Conservation (phyloP, 2,113 vertebrate species). For the Rhinogobius similis region DNA sequence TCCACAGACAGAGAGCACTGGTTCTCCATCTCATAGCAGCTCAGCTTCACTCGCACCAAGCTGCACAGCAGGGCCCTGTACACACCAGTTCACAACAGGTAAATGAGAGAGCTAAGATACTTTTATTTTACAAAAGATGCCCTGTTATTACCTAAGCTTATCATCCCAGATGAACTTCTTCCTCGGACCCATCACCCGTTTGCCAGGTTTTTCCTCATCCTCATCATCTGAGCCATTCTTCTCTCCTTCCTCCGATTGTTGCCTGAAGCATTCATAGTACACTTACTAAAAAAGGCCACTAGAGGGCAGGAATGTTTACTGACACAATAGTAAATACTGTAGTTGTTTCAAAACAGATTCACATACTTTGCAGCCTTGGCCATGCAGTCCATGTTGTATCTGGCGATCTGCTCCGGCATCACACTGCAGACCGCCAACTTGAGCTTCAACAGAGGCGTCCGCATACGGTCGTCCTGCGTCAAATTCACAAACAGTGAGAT, state of each 20-base stretch:
- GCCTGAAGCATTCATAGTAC: conserved; percentile 69
- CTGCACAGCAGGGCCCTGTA: conserved; percentile 86
- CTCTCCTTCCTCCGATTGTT: conserved; percentile 91
- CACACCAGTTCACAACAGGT: neutral
- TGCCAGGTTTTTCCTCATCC: conserved; percentile 96
- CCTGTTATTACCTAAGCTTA: conserved; percentile 84
- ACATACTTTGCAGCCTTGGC: conserved; percentile 91
- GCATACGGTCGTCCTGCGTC: conserved; percentile 89
- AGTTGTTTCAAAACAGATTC: neutral
- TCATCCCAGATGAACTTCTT: conserved; percentile 99
- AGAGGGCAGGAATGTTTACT: neutral
- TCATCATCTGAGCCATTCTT: conserved; percentile 96
- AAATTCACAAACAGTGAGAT: neutral
- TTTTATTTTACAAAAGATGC: neutral
- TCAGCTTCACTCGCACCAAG: conserved; percentile 94
- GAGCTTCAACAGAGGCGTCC: conserved; percentile 90
- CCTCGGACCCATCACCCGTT: conserved; percentile 93
- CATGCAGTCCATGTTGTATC: conserved; percentile 95
- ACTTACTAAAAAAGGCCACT: neutral
- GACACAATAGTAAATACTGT: too few species aligned
- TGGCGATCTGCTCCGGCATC: conserved; percentile 94
- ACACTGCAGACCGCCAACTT: conserved; percentile 92
- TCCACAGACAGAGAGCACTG: conserved; percentile 94
- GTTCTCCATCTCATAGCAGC: conserved; percentile 95
- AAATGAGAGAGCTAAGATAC: neutral